These are phyloP conservation scores for Catamblyrhynchus diadema DNA, from an alignment of 2,797 vertebrate species.

Conservation along the genomic window DNA sequence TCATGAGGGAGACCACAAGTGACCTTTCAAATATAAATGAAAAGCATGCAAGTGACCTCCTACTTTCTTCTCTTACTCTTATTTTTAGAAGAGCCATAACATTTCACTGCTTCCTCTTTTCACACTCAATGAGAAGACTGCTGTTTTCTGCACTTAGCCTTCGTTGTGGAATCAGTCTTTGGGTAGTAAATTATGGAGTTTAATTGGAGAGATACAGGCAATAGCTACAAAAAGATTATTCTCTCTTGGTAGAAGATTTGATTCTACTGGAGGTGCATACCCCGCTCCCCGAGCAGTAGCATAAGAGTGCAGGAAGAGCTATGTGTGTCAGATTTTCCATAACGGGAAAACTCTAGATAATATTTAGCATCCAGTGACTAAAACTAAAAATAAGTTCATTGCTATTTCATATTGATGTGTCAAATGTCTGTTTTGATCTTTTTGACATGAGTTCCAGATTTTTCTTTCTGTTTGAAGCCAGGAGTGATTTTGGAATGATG, in stretches of 20 bases:
- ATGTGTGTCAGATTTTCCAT: not conserved
- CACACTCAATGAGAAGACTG: not conserved
- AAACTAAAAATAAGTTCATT: conserved; percentile 49
- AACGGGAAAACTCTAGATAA: not conserved
- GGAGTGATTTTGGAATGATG: conserved; percentile 14
- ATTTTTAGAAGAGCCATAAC: not conserved
- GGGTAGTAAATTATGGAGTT: not conserved
- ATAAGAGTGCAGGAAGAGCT: not conserved
- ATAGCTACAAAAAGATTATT: not conserved
- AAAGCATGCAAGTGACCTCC: conserved; percentile 2
- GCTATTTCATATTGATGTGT: conserved; percentile 10
- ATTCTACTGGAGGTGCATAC: not conserved
- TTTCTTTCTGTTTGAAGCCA: conserved; percentile 1
- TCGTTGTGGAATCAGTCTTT: not conserved
- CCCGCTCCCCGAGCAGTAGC: not conserved
- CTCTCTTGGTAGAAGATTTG: not conserved
- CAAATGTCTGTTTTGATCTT: conserved; percentile 53
- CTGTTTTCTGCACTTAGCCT: not conserved
- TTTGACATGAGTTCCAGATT: not conserved
- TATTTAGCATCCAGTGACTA: conserved; percentile 34
- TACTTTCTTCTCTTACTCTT: not conserved
- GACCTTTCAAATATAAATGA: conserved; percentile 63
- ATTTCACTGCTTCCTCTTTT: not conserved
- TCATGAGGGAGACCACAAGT: conserved; percentile 8
- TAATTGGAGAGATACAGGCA: not conserved